phyloP scores from a whole-genome alignment of 2,888 invertebrate genomes.

The Drosophila putrida region DNA sequence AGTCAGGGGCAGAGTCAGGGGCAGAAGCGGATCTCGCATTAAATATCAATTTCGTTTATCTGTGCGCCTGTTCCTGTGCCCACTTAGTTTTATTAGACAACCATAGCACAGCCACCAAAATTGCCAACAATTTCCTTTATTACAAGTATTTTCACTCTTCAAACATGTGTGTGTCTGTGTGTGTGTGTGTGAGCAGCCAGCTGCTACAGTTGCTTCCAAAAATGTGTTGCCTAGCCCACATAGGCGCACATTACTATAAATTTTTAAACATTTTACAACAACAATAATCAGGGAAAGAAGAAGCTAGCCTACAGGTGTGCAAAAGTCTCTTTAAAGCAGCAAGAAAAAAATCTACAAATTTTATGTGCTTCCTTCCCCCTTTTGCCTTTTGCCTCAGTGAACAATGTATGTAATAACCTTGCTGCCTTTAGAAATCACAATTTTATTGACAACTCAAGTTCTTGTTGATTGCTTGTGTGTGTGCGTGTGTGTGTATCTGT shows the following conservation, averaged over 20 bases:
- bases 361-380: conserved; percentile 47
- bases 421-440: conserved; percentile 74
- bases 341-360: conserved; percentile 29
- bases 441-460: conserved; percentile 83
- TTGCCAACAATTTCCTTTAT: conserved; percentile 80
- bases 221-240: conserved; percentile 67
- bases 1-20: no score
- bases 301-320: conserved; percentile 61
- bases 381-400: conserved; percentile 9
- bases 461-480: conserved; percentile 76
- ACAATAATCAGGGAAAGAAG: no score
- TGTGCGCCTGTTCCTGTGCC: conserved; percentile 57
- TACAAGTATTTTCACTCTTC: conserved; percentile 49
- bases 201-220: conserved; percentile 46
- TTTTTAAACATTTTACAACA: conserved; percentile 58
- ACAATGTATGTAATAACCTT: conserved; percentile 65
- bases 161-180: conserved; percentile 13
- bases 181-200: conserved; percentile 59
- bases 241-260: conserved; percentile 74
- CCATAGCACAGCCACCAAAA: conserved; percentile 55
- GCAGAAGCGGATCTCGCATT: conserved; percentile 47
- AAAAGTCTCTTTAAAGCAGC: conserved; percentile 59
- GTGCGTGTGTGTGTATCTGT: conserved; percentile 58
- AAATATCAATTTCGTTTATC: conserved; percentile 80
- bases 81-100: conserved; percentile 79